Base-by-base conservation (phyloP, 2,113 vertebrate genomes). In the Zosterops borbonicus region DNA sequence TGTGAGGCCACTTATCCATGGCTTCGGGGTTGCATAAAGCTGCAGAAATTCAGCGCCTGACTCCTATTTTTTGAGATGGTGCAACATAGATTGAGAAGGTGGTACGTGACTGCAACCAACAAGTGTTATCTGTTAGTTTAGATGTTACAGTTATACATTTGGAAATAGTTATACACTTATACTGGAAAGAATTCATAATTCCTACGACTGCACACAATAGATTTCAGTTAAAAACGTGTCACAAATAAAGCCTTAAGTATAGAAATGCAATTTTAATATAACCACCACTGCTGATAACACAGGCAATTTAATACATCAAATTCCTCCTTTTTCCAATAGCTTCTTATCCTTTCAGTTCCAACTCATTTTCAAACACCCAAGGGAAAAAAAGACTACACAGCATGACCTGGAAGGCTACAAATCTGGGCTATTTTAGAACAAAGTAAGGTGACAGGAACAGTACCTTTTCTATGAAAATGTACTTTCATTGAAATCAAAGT, bases 281-380 rank as follows among this genome's bases (percentile, higher is more conserved):
- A 73, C 35, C 29, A 79, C 41, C 16, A 22, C 29, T 44, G 49
- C 89, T 82, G 81, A 68, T 91, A 94, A 82, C 56, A 89, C 18
- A 87, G 70, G n/a, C 37, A 87, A 87, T 92, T 87, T 94, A 94
- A 87, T 11, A 92, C 39, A 91, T 82, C 70, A 76, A 85, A 92
- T 85, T 89, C 39, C 37, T 89, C 75, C 64, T 79, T 83, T 39
- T 73, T 92, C 41, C 81, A 83, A 31, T 91, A 92, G 85, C 46
- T 92, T 90, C 71, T 74, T 74, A 78, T 77, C 65, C 52, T 84
- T 94, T 87, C 73, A 47, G 52, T 89, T 95, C 46, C 41, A 82
- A 85, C 62, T 95, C 77, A 76, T 89, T 96, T 95, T 95, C 74
- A 95, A 91, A 95, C 42, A 87, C 41, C n/a, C 70, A 84, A 89